These are phyloP conservation scores for Drosophila bunnanda DNA, from an alignment of 2,888 invertebrate species.

Conservation along the genomic window DNA sequence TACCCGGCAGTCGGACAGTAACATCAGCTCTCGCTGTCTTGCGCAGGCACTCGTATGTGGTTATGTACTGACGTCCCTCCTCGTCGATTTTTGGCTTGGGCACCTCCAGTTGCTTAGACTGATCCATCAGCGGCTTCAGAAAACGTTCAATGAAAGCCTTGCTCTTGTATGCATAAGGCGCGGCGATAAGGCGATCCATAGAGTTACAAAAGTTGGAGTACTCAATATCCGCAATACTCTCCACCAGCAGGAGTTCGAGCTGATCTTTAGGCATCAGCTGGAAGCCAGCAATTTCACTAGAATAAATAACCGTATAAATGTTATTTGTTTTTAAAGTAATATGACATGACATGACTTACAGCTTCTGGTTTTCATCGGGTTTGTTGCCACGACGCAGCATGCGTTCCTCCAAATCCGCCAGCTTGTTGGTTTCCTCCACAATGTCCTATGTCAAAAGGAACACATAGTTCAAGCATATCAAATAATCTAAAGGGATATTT, in stretches of 20 bases:
- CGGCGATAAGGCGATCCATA: constrained; percentile 89
- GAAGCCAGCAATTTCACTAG: constrained; percentile 86
- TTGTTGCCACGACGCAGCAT: constrained; percentile 87
- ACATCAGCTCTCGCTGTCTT: constrained; percentile 91
- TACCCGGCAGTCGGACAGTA: constrained; percentile 92
- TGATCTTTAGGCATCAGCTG: constrained; percentile 89
- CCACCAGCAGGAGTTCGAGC: constrained; percentile 88
- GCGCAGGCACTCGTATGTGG: constrained; percentile 89
- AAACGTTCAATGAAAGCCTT: constrained; percentile 91
- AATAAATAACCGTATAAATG: not conserved
- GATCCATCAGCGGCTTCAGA: constrained; percentile 87
- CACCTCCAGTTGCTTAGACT: constrained; percentile 87
- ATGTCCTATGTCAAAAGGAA: constrained; percentile 86
- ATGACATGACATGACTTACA: constrained; percentile 85
- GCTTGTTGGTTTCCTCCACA: constrained; percentile 88
- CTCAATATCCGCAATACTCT: constrained; percentile 88
- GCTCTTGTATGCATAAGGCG: constrained; percentile 89
- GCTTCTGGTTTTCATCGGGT: constrained; percentile 87
- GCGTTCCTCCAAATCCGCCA: constrained; percentile 90
- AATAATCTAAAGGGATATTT: not conserved
- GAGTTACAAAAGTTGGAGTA: constrained; percentile 90
- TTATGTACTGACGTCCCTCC: constrained; percentile 89
- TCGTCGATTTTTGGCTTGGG: constrained; percentile 89
- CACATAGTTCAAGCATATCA: not conserved
- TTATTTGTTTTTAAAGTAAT: not conserved